Percentiles rank a stretch among this genome's conserved stretches.
Conservation (phyloP, 64 coral and sea anemone genomes). For the Actinia equina region DNA sequence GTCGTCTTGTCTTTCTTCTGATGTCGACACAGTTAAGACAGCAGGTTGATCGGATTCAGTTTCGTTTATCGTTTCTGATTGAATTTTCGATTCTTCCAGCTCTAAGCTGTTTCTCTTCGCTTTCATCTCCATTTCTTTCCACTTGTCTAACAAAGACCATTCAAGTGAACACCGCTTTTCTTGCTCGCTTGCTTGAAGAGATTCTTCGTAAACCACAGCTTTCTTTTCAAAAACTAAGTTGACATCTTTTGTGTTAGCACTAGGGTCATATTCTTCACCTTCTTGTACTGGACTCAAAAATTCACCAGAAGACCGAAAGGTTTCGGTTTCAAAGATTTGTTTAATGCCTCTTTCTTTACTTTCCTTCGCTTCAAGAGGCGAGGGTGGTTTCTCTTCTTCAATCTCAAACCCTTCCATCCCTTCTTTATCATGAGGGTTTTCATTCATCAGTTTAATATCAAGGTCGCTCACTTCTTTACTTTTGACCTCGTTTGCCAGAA, state of each 20-base stretch:
- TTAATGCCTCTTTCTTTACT: not conserved
- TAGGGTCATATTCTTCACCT: not conserved
- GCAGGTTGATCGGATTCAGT: not conserved
- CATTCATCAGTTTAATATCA: not conserved
- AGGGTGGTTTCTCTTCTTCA: not conserved
- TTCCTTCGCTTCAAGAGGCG: constrained; percentile 7
- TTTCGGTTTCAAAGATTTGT: constrained; percentile 18
- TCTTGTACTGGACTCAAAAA: not conserved
- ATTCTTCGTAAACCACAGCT: not conserved
- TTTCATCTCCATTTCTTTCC: constrained; percentile 23
- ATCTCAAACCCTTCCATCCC: not conserved
- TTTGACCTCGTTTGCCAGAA: not conserved
- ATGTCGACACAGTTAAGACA: not conserved
- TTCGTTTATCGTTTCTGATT: not conserved
- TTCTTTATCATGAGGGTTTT: not conserved
- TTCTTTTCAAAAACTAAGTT: not conserved
- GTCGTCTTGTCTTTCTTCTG: no score
- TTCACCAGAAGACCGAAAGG: not conserved
- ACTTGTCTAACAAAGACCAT: constrained; percentile 16
- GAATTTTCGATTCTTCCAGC: not conserved
- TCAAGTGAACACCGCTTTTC: not conserved
- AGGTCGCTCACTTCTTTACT: not conserved
- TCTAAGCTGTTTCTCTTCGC: constrained; percentile 1
- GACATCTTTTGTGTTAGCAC: not conserved
- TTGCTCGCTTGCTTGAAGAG: constrained; percentile 1